These are phyloP conservation scores for Allobates femoralis DNA, from an alignment of 2,797 vertebrate genomes.

Conservation along the genomic window DNA sequence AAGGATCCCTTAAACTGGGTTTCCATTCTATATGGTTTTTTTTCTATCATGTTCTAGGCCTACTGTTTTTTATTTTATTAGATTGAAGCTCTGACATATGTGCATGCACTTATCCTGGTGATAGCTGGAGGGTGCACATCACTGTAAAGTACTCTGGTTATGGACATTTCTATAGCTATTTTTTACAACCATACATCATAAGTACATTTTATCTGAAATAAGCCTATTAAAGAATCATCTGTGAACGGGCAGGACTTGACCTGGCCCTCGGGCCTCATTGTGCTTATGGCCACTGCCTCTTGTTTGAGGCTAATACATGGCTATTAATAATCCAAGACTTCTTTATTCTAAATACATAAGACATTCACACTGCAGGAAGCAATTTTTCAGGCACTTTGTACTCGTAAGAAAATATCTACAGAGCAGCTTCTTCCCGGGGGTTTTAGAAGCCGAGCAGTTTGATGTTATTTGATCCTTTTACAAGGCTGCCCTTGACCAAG, in stretches of 20 bases:
- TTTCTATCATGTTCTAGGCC: neutral
- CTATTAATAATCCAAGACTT: constrained; percentile 7
- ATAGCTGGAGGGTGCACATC: neutral
- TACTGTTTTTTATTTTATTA: neutral
- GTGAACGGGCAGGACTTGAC: neutral
- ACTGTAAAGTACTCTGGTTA: neutral
- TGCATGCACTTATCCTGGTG: no score
- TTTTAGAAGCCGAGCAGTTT: neutral
- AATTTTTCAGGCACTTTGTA: neutral
- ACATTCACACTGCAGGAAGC: neutral
- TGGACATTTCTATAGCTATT: neutral
- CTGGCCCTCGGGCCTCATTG: neutral
- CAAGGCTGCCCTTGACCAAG: constrained; percentile 29
- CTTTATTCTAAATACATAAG: constrained; percentile 8
- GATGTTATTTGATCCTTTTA: constrained; percentile 26
- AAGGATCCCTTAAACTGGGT: neutral
- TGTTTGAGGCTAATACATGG: neutral
- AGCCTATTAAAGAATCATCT: neutral
- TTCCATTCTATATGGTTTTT: neutral
- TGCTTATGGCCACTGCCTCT: neutral
- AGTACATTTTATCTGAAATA: neutral
- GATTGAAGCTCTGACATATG: no score
- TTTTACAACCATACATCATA: neutral
- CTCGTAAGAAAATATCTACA: neutral
- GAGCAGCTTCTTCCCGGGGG: neutral